phyloP scores from a whole-genome alignment of 2,113 vertebrate genomes.

The Passer domesticus region DNA sequence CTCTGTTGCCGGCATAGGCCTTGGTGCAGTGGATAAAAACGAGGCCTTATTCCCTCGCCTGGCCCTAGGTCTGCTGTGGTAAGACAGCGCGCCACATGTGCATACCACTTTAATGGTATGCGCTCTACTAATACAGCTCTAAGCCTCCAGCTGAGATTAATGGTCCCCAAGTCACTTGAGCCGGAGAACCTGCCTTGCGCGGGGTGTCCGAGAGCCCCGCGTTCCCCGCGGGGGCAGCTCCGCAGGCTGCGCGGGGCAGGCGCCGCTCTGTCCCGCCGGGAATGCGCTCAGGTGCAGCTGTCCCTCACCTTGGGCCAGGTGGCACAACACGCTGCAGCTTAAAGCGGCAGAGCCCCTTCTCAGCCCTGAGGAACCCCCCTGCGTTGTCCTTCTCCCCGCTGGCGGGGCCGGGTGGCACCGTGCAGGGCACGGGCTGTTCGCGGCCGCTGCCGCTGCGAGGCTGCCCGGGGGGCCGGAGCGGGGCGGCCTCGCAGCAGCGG shows the following conservation, averaged over 20 bases:
- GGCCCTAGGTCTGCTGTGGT: not conserved
- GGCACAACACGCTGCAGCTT: not conserved
- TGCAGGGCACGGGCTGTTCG: not conserved
- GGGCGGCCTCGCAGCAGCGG: too few species aligned
- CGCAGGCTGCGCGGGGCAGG: not conserved
- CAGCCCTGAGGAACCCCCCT: rapidly evolving
- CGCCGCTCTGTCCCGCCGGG: not conserved
- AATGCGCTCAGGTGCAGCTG: rapidly evolving
- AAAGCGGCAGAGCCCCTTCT: not conserved
- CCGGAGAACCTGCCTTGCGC: rapidly evolving
- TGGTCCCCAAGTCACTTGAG: not conserved
- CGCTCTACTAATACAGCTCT: not conserved
- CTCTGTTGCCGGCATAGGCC: not conserved
- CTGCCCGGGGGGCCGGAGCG: too few species aligned
- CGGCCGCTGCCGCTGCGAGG: not conserved
- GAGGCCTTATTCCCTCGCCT: not conserved
- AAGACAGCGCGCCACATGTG: not conserved
- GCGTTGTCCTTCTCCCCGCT: not conserved
- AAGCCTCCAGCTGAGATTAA: not conserved
- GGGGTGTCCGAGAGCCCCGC: rapidly evolving
- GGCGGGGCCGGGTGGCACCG: not conserved
- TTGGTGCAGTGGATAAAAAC: not conserved
- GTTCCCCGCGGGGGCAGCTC: not conserved
- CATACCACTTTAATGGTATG: not conserved
- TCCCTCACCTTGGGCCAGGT: not conserved